Percentiles rank a stretch among this genome's conserved stretches.
Evolutionary conservation across 2,113 vertebrate genomes (phyloP).

Genomic region (Laticauda laticaudata): DNA sequence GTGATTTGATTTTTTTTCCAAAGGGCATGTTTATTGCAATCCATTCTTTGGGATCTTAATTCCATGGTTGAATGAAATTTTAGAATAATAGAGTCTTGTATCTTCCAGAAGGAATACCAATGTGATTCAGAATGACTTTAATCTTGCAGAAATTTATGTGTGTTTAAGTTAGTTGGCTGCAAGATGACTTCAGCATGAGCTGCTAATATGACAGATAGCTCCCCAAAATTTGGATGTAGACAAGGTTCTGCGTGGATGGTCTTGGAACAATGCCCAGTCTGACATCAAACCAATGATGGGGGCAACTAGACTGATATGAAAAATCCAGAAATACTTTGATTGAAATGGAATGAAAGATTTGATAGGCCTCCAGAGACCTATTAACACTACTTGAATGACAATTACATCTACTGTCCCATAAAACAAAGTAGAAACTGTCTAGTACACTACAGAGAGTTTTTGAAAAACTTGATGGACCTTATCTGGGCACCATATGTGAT

Average conservation of each 20-base stretch:
- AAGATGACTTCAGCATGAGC: not conserved
- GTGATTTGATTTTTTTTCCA: conserved; percentile 61
- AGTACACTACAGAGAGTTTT: not conserved
- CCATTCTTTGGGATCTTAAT: conserved; percentile 44
- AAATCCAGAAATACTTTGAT: not conserved
- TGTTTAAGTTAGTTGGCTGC: not conserved
- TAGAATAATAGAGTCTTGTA: conserved; percentile 40
- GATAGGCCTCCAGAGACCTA: not conserved
- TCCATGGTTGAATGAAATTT: conserved; percentile 46
- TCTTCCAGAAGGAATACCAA: conserved; percentile 36
- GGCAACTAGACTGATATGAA: not conserved
- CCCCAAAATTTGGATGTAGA: not conserved
- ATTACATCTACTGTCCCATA: not conserved
- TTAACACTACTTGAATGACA: not conserved
- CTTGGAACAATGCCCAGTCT: not conserved
- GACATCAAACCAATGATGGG: not conserved
- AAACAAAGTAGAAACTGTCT: not conserved
- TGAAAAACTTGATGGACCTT: not conserved
- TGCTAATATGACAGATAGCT: too few species aligned
- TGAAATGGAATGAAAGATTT: not conserved
- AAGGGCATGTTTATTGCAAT: conserved; percentile 61
- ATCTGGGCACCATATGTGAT: not conserved
- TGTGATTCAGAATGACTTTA: conserved; percentile 16
- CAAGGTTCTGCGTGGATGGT: not conserved
- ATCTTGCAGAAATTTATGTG: not conserved